Base-by-base conservation (phyloP, 2,797 vertebrate species). In the Acrossocheilus wenchowensis region DNA sequence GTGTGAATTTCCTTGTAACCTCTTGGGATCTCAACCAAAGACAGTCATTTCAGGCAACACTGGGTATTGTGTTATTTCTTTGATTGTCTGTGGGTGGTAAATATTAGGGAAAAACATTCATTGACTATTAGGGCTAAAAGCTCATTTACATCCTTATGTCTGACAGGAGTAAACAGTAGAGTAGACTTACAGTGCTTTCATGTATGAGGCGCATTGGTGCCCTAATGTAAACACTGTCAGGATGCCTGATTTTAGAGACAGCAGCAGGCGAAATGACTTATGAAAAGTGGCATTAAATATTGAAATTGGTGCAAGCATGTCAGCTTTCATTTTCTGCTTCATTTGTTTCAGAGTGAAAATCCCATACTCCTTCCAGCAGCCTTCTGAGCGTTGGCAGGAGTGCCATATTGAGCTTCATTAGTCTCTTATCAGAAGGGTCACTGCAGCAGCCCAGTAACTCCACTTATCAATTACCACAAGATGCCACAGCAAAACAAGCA, bases 281-380 rank as follows among this genome's bases (percentile, higher is more conserved):
- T 75, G 82, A 81, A 88, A 85, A 82, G 85, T 60, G 87, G 17
- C 73, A 90, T 88, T 88, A 90, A 85, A 87, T 86, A 88, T 88
- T 87, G 72, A 90, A 81, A 85, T 74, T 71, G 17, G 45, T n/a
- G 34, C 54, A 39, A 66, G 60, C 77, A 50, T 81, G 87, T 90
- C 87, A 74, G 77, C 45, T 87, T 81, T 83, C 43, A 78, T 90
- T 88, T 87, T 87, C 86, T 78, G 68, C 86, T 81, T 87, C 80
- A 83, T 88, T 86, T 88, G 82, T 82, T 85, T 83, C 10, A 23
- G 52, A 79, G n/a, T 79, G 62, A 83, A 87, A 82, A 72, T 85
- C 57, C 50, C 41, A 45, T 81, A 45, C 1, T 75, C 9, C 39
- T 50, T 12, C 62, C 69, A 23, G 17, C 48, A 11, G 39, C 41